Conservation (phyloP, 92 coral and sea anemone species). For the Porites divaricata region DNA sequence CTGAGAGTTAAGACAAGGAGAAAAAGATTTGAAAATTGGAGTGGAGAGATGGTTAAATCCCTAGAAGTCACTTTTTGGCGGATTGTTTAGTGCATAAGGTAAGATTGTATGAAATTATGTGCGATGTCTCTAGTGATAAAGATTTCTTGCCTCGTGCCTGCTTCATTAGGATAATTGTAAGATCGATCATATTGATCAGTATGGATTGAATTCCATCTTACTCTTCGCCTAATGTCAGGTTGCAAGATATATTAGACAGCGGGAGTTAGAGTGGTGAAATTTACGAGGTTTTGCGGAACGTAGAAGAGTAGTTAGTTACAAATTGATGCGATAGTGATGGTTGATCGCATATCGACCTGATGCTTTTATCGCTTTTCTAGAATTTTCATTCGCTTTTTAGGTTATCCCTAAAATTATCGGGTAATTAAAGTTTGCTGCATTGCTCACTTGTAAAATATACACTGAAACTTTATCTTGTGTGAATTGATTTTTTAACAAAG, state of each 20-base stretch:
- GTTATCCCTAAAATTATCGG: too few relatives aligned
- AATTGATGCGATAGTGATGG: not conserved
- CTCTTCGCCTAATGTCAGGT: slow-evolving; percentile 42
- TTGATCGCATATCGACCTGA: not conserved
- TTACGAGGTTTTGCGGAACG: not conserved
- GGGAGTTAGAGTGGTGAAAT: not conserved
- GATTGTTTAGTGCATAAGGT: not conserved
- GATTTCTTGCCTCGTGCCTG: slow-evolving; percentile 17
- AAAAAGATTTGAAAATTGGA: not conserved
- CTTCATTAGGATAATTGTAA: slow-evolving; percentile 39
- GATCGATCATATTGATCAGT: slow-evolving; percentile 28
- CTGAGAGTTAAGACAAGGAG: not conserved
- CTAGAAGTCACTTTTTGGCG: not conserved
- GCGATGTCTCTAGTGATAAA: not conserved
- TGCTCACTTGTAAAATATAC: too few relatives aligned
- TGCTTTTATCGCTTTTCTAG: not conserved
- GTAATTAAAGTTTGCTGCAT: too few relatives aligned
- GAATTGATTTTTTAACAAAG: too few relatives aligned
- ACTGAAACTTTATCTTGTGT: too few relatives aligned
- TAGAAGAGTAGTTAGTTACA: not conserved
- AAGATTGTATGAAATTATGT: not conserved
- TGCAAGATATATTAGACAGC: not conserved
- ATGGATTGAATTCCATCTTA: slow-evolving; percentile 41
- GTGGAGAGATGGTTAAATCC: not conserved
- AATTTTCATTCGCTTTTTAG: too few relatives aligned